Base-by-base conservation (phyloP, 2,888 invertebrate genomes). In the Oscheius sp. region DNA sequence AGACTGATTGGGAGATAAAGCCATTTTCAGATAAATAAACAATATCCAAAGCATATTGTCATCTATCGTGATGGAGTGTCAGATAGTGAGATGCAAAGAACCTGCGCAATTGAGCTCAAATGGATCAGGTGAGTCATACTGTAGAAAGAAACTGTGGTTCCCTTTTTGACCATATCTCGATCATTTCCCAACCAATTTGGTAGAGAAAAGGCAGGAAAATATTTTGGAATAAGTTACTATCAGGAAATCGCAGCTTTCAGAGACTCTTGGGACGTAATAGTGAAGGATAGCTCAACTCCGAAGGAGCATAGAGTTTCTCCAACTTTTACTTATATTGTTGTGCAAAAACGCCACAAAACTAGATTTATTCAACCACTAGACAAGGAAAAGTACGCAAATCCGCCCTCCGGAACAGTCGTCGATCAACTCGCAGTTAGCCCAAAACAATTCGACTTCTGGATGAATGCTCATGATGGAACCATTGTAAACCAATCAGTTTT, bases 371-470 rank as follows among this genome's bases (percentile, higher is more conserved):
- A 31, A 8, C 8, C 6, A 23, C 48, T 10, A 17, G 12, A 12
- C 15, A 48, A 48, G 23, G 25, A 48, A 4, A 48, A 20, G 23
- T 64, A 50, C 27, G 17, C 1, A n/a, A 79, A 79, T 45, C 42
- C 67, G 0, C 50, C 42, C 4, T 72, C 76, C 15, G 80, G 80
- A 27, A 80, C 80, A 0, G 65, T 73, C 0, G 71, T 73, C 1
- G 74, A 73, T 46, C 65, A 67, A 27, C 42, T 8, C 0, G 57
- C 74, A 5, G 74, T 78, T 2, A 58, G 66, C 0, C 48, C 69
- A 15, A 66, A 70, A 42, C 70, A 61, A 29, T 99, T 98, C 89
- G 98, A 99, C 89, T 99, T 99, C 89, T 99, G 96, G 89, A 91
- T 99, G 71, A 98, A 97, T 91, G 88, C 88, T 70, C 90, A 90